These are phyloP conservation scores for Abrostola tripartita DNA, from an alignment of 2,888 invertebrate species.

Conservation along the genomic window DNA sequence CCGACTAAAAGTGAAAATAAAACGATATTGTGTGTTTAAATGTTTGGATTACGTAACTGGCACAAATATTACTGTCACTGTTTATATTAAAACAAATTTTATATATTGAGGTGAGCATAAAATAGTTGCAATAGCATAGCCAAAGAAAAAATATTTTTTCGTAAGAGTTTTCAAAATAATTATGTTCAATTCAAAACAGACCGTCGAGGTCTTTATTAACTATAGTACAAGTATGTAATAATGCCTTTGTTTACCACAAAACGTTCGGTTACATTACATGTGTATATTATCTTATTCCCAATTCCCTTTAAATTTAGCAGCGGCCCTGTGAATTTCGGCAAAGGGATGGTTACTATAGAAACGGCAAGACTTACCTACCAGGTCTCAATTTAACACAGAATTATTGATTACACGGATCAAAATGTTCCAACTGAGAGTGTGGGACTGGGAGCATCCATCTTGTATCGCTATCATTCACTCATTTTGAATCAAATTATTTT, in stretches of 20 bases:
- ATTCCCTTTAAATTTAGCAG: constrained; percentile 68
- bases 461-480: constrained; percentile 21
- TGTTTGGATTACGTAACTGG: too few species aligned
- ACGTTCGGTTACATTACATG: not conserved
- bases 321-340: constrained; percentile 59
- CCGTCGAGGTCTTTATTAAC: too few species aligned
- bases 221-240: too few species aligned
- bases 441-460: constrained; percentile 32
- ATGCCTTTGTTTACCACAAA: not conserved
- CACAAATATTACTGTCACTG: too few species aligned
- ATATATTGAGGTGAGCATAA: too few species aligned
- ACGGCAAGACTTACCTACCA: constrained; percentile 65
- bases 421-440: constrained; percentile 61
- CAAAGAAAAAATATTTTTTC: too few species aligned
- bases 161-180: too few species aligned
- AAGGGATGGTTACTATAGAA: constrained; percentile 82
- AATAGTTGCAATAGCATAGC: too few species aligned
- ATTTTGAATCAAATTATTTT: constrained; percentile 2
- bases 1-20: too few species aligned
- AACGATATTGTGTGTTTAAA: too few species aligned
- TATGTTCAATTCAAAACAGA: too few species aligned
- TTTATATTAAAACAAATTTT: too few species aligned
- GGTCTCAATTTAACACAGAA: constrained; percentile 74
- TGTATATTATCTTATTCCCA: constrained; percentile 52
- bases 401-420: constrained; percentile 80